phyloP scores from a whole-genome alignment of 2,888 invertebrate species.

The Theretra japonica region DNA sequence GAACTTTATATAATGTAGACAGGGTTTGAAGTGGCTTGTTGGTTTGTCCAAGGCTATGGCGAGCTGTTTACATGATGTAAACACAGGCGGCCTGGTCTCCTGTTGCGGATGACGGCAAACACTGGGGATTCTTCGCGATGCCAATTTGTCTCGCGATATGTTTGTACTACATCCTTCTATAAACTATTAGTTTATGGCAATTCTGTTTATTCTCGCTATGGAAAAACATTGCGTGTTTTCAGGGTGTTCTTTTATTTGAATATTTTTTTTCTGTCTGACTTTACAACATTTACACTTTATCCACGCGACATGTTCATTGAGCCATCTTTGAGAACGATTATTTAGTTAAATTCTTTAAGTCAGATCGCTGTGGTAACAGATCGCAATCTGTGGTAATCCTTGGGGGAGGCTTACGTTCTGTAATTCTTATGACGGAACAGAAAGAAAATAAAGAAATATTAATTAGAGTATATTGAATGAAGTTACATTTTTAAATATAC shows the following conservation, averaged over 20 bases:
- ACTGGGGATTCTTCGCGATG: constrained; percentile 25
- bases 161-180: not conserved
- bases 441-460: no score
- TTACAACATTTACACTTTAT: no score
- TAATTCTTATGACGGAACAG: no score
- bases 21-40: not conserved
- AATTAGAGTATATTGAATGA: no score
- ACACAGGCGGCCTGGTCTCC: constrained; percentile 13
- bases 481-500: no score
- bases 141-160: constrained; percentile 26
- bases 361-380: no score
- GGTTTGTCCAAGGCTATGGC: not conserved
- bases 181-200: constrained; percentile 7
- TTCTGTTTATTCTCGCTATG: not conserved
- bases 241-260: not conserved
- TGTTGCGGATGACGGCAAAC: constrained; percentile 35
- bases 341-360: no score
- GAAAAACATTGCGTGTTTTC: not conserved
- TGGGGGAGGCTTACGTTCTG: no score
- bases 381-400: no score
- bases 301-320: no score
- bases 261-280: not conserved
- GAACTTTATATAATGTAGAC: no score
- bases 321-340: no score
- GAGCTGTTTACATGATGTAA: constrained; percentile 27